phyloP scores from a whole-genome alignment of 2,113 vertebrate species.

The Calyptommatus sinebrachiatus region DNA sequence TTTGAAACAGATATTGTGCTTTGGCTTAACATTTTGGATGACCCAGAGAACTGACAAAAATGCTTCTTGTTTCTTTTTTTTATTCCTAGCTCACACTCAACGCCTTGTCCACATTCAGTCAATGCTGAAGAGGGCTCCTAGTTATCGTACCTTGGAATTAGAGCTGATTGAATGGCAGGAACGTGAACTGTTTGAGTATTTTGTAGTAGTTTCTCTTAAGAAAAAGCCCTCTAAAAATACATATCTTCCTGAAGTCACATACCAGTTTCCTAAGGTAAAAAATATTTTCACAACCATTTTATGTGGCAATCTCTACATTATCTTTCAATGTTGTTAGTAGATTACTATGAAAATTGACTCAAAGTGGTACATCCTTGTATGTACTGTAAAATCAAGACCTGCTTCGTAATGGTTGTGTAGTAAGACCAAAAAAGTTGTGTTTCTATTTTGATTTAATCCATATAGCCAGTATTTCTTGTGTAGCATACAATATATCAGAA shows the following conservation, averaged over 20 bases:
- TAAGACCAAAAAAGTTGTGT: not conserved
- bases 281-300: not conserved
- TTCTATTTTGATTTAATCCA: not conserved
- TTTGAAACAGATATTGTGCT: not conserved
- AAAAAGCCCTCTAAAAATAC: slow-evolving; percentile 94
- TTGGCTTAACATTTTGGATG: not conserved
- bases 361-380: no score
- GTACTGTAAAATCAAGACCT: not conserved
- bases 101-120: slow-evolving; percentile 94
- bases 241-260: slow-evolving; percentile 92
- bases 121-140: slow-evolving; percentile 90
- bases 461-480: not conserved
- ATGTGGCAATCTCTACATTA: not conserved
- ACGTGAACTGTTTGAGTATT: slow-evolving; percentile 95
- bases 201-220: slow-evolving; percentile 95
- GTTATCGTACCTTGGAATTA: slow-evolving; percentile 94
- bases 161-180: slow-evolving; percentile 98
- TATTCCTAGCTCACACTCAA: slow-evolving; percentile 87
- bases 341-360: no score
- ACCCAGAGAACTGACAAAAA: not conserved
- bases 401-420: not conserved
- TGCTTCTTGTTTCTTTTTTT: slow-evolving; percentile 12
- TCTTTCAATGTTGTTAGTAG: not conserved
- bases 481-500: not conserved
- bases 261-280: slow-evolving; percentile 97